These are phyloP conservation scores for Pheosia tremula DNA, from an alignment of 2,888 invertebrate species.

Conservation along the genomic window DNA sequence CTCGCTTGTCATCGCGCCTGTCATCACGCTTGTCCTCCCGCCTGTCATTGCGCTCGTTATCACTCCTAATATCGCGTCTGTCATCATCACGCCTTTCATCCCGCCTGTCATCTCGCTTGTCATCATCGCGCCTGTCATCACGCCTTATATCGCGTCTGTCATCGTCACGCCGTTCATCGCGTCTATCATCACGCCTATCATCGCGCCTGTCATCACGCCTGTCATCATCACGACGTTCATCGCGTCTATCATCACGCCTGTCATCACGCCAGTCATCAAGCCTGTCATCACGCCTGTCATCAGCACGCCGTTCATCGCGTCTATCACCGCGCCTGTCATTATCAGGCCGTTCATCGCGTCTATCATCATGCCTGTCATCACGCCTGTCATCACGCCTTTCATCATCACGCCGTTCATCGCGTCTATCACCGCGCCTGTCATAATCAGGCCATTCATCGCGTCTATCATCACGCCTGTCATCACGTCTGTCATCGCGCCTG, in stretches of 20 bases:
- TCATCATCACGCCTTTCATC: not conserved
- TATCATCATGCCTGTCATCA: not conserved
- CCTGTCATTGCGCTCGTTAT: not conserved
- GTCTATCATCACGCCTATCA: not conserved
- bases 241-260: not conserved
- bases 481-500: not conserved
- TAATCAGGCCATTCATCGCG: not conserved
- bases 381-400: not conserved
- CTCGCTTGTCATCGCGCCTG: not conserved
- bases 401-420: not conserved
- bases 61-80: not conserved
- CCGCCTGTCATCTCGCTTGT: not conserved
- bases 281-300: not conserved
- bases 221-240: not conserved
- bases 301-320: not conserved
- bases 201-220: not conserved
- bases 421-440: not conserved
- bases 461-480: not conserved
- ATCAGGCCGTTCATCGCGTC: not conserved
- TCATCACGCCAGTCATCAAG: too few relatives aligned
- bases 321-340: not conserved
- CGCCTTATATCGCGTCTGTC: not conserved
- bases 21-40: slow-evolving; percentile 5
- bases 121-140: not conserved
- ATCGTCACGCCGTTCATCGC: not conserved